phyloP scores from a whole-genome alignment of 1,140 invertebrate genomes.

The Psix sp. region DNA sequence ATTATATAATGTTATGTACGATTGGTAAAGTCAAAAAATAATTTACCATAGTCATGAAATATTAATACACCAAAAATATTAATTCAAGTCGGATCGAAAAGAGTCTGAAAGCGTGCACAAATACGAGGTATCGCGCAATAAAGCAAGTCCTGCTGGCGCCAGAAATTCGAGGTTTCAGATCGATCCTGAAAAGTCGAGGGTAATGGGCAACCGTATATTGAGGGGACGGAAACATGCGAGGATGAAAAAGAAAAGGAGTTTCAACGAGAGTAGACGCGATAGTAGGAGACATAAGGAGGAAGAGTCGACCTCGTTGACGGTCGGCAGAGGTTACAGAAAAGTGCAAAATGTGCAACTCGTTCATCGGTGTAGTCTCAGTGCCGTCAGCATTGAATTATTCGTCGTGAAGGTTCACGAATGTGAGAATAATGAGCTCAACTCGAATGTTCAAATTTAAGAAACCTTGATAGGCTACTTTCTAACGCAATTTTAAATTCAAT shows the following conservation, averaged over 20 bases:
- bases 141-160: conserved; percentile 52
- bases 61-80: conserved; percentile 44
- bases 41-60: conserved; percentile 36
- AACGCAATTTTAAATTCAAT: conserved; percentile 30
- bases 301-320: conserved; percentile 60
- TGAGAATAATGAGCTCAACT: conserved; percentile 50
- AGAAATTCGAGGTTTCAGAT: conserved; percentile 61
- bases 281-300: conserved; percentile 48
- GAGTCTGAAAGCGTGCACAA: conserved; percentile 40
- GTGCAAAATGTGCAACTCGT: conserved; percentile 69
- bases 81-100: conserved; percentile 27
- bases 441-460: conserved; percentile 39
- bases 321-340: conserved; percentile 63
- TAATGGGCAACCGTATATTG: conserved; percentile 51
- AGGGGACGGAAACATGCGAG: conserved; percentile 50
- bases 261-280: conserved; percentile 59
- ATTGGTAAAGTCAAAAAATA: not conserved
- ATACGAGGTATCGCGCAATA: conserved; percentile 55
- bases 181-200: conserved; percentile 53
- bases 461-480: conserved; percentile 15
- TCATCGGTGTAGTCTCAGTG: conserved; percentile 57
- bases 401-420: conserved; percentile 45
- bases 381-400: conserved; percentile 65
- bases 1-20: no score
- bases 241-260: conserved; percentile 58